Conservation (phyloP, 2,888 invertebrate genomes). For the Acronicta alni region DNA sequence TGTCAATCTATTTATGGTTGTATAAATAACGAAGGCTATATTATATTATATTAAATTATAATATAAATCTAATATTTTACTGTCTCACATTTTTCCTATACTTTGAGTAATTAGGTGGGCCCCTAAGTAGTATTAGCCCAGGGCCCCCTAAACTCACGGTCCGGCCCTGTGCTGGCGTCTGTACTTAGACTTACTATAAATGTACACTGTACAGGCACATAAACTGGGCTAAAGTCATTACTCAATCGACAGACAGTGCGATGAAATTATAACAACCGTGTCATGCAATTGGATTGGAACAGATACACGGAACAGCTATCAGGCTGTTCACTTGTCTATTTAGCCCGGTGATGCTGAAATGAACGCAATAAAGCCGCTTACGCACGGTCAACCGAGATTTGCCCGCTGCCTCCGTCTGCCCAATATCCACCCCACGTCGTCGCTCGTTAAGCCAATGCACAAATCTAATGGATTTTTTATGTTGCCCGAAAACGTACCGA, state of each 20-base stretch:
- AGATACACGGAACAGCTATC: slow-evolving; percentile 48
- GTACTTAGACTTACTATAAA: too few species aligned
- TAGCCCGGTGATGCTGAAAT: slow-evolving; percentile 53
- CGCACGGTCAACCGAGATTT: slow-evolving; percentile 72
- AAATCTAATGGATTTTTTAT: slow-evolving; percentile 84
- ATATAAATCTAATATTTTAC: too few species aligned
- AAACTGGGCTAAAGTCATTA: neutral
- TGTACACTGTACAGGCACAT: too few species aligned
- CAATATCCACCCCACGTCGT: slow-evolving; percentile 52
- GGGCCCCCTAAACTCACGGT: too few species aligned
- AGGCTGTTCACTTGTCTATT: slow-evolving; percentile 49
- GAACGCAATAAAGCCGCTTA: slow-evolving; percentile 76
- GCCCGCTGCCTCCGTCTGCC: slow-evolving; percentile 35
- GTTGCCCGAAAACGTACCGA: slow-evolving; percentile 73
- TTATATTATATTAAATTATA: too few species aligned
- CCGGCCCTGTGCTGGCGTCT: too few species aligned
- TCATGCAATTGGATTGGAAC: slow-evolving; percentile 33
- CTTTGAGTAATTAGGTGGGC: too few species aligned
- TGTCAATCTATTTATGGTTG: too few species aligned
- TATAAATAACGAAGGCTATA: too few species aligned
- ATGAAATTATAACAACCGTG: slow-evolving; percentile 8
- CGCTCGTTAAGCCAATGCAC: slow-evolving; percentile 74
- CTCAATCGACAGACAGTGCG: neutral
- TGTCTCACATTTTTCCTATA: too few species aligned
- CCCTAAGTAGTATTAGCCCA: too few species aligned